Evolutionary conservation across 2,888 invertebrate genomes (phyloP).

Genomic region (Nesidiocoris tenuis): DNA sequence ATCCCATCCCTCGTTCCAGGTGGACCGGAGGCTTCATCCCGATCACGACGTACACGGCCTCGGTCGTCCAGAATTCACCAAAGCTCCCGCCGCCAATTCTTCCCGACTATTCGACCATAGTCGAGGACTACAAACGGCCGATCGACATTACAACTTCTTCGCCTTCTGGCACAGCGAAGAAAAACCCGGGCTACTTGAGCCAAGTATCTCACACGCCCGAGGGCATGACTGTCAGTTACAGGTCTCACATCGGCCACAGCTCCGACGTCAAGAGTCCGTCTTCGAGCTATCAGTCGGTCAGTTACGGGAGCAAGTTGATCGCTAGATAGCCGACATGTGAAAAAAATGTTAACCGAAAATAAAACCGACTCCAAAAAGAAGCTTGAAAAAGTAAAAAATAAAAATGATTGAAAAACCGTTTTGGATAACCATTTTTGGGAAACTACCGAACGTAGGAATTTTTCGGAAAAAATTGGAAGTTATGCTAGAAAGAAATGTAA

Average conservation of each 20-base stretch:
- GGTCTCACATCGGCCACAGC: constrained; percentile 44
- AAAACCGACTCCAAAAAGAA: no score
- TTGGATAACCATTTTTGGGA: no score
- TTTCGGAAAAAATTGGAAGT: no score
- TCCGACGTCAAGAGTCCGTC: constrained; percentile 37
- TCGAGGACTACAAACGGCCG: neutral
- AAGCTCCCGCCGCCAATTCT: neutral
- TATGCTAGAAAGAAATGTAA: no score
- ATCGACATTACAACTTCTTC: neutral
- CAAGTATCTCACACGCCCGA: constrained; percentile 22
- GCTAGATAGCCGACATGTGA: neutral
- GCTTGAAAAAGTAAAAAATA: no score
- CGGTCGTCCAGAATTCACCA: constrained; percentile 22
- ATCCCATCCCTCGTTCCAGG: no score
- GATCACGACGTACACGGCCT: constrained; percentile 27
- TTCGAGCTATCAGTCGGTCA: constrained; percentile 44
- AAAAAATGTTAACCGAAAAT: no score
- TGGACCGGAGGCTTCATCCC: constrained; percentile 30
- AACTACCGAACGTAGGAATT: no score
- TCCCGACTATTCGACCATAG: neutral
- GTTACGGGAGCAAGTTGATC: constrained; percentile 9
- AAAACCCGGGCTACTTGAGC: constrained; percentile 27
- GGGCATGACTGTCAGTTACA: constrained; percentile 35
- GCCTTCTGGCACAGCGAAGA: neutral
- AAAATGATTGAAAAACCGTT: no score